These are phyloP conservation scores for Siniperca chuatsi DNA, from an alignment of 2,113 vertebrate genomes.

Conservation along the genomic window DNA sequence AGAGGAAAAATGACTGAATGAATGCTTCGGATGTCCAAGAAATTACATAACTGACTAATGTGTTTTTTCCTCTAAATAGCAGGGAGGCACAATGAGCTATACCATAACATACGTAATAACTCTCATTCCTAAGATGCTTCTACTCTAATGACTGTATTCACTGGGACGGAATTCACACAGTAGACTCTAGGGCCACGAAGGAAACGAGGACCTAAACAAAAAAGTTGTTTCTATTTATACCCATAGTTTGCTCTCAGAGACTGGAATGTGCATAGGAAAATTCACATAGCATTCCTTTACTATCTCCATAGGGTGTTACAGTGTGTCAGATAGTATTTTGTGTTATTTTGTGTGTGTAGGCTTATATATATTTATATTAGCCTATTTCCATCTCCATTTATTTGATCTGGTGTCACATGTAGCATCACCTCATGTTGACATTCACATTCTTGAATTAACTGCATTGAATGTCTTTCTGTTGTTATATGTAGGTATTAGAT, in stretches of 20 bases:
- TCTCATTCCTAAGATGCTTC: constrained; percentile 22
- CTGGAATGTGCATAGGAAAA: neutral
- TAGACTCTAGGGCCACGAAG: neutral
- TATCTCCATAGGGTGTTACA: neutral
- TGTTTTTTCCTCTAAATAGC: constrained; percentile 12
- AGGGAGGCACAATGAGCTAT: neutral
- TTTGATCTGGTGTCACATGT: neutral
- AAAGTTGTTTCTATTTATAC: constrained; percentile 15
- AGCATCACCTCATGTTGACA: neutral
- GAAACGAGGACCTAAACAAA: neutral
- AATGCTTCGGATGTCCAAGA: constrained; percentile 33
- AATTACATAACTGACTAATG: constrained; percentile 59
- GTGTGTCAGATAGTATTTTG: neutral
- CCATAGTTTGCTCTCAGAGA: neutral
- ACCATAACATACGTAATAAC: neutral
- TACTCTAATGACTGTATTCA: neutral
- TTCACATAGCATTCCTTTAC: neutral
- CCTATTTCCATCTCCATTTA: neutral
- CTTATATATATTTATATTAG: neutral
- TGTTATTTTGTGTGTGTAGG: neutral
- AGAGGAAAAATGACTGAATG: constrained; percentile 54
- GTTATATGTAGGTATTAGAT: neutral
- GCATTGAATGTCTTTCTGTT: neutral
- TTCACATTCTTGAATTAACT: neutral
- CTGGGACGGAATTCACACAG: neutral